Percentiles rank a stretch among this genome's conserved stretches.
These are phyloP conservation scores for Cataglyphis livida DNA, from an alignment of 2,888 invertebrate genomes.

Conservation along the genomic window DNA sequence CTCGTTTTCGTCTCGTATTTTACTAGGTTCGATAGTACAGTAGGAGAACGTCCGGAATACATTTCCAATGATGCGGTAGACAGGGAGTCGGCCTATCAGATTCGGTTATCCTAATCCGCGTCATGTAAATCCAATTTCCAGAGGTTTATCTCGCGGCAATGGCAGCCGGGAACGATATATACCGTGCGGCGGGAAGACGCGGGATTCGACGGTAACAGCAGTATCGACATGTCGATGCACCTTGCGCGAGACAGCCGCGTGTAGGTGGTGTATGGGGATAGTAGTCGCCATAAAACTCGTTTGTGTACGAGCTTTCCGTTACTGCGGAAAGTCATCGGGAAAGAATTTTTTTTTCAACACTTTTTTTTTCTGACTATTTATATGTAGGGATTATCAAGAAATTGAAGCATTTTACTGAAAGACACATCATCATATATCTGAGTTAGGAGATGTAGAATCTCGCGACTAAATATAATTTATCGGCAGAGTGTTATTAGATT, in stretches of 20 bases:
- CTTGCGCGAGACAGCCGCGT: conserved; percentile 27
- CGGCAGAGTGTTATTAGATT: neutral
- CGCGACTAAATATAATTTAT: conserved; percentile 26
- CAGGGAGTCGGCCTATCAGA: conserved; percentile 58
- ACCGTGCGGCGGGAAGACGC: conserved; percentile 48
- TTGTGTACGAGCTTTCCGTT: conserved; percentile 63
- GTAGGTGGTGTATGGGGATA: conserved; percentile 44
- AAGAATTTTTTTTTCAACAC: neutral
- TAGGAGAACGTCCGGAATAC: conserved; percentile 31
- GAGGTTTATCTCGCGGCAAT: conserved; percentile 68
- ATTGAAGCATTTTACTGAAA: neutral
- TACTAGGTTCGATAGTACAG: conserved; percentile 26
- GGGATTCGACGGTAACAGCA: conserved; percentile 54
- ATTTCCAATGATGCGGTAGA: conserved; percentile 53
- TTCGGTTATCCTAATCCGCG: conserved; percentile 73
- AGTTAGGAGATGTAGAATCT: neutral
- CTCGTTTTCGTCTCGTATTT: conserved; percentile 38
- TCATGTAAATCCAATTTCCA: conserved; percentile 75
- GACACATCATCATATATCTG: neutral
- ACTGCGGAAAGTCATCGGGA: conserved; percentile 64
- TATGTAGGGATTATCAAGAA: neutral
- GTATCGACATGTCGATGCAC: conserved; percentile 63
- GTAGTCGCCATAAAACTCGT: conserved; percentile 73
- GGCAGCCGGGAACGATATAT: conserved; percentile 63
- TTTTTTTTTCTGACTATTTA: neutral